phyloP scores from a whole-genome alignment of 2,797 vertebrate genomes.

The Pangasius sanitwongsei region DNA sequence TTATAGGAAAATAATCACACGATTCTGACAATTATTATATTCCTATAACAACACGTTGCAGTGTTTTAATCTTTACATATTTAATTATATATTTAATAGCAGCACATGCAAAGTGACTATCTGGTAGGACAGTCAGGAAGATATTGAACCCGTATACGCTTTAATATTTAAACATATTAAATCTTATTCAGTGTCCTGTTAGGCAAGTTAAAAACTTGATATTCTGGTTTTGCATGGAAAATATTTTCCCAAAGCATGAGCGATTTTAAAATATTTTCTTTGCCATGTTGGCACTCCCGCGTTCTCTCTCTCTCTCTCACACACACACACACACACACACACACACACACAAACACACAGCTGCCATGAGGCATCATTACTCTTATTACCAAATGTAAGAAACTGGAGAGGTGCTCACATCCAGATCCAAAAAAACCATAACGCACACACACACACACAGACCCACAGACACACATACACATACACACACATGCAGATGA shows the following conservation, averaged over 20 bases:
- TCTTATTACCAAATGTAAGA: slow-evolving; percentile 53
- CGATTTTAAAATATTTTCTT: not conserved
- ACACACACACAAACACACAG: not conserved
- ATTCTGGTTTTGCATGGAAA: slow-evolving; percentile 4
- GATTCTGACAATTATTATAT: not conserved
- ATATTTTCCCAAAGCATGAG: not conserved
- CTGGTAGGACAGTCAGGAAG: not conserved
- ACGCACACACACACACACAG: not conserved
- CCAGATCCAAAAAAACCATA: slow-evolving; percentile 19
- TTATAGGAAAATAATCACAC: not conserved
- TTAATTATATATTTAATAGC: not conserved
- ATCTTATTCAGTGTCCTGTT: not conserved
- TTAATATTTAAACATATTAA: not conserved
- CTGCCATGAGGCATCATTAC: slow-evolving; percentile 5
- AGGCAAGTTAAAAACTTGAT: not conserved
- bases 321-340: not conserved
- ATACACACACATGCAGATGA: not conserved
- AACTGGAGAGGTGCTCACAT: slow-evolving; percentile 60
- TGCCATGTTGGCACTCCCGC: not conserved
- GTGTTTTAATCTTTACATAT: not conserved
- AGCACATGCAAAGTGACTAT: not conserved
- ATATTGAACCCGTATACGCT: not conserved
- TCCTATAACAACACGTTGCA: not conserved
- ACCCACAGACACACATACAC: not conserved
- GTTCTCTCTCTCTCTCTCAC: not conserved